Conservation (phyloP, 2,888 invertebrate genomes). For the Xiphydria camelus region DNA sequence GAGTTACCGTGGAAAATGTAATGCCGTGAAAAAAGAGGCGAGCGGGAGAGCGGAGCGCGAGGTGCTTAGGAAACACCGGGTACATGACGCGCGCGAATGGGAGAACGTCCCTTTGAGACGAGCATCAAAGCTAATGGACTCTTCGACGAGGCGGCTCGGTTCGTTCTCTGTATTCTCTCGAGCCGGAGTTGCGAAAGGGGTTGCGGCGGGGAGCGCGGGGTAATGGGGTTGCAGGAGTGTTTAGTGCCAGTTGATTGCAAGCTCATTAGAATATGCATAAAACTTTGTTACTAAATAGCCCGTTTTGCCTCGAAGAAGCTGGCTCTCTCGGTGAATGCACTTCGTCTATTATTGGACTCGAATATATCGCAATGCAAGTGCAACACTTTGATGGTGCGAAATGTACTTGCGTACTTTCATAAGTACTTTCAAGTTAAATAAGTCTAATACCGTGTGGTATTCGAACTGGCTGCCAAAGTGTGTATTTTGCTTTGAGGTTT, state of each 20-base stretch:
- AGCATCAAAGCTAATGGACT: conserved; percentile 55
- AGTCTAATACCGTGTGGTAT: no score
- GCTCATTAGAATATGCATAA: conserved; percentile 41
- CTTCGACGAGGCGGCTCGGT: not conserved
- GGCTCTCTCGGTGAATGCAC: no score
- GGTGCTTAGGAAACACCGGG: conserved; percentile 52
- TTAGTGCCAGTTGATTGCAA: conserved; percentile 41
- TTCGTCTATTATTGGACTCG: no score
- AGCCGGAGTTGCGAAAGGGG: not conserved
- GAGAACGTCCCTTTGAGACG: conserved; percentile 51
- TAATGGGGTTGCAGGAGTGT: conserved; percentile 20
- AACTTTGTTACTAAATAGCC: conserved; percentile 16
- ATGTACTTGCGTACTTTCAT: no score
- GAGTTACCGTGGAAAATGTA: conserved; percentile 9
- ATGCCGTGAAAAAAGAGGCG: no score
- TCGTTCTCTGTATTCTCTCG: not conserved
- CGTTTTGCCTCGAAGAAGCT: no score
- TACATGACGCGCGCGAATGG: conserved; percentile 48
- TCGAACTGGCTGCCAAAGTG: no score
- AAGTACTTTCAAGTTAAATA: no score
- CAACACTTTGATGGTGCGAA: no score
- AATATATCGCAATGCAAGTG: no score
- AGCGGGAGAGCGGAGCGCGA: conserved; percentile 35
- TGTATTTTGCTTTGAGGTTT: no score
- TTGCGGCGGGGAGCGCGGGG: not conserved